phyloP scores from a whole-genome alignment of 64 coral and sea anemone genomes.

The Acropora tenuis region DNA sequence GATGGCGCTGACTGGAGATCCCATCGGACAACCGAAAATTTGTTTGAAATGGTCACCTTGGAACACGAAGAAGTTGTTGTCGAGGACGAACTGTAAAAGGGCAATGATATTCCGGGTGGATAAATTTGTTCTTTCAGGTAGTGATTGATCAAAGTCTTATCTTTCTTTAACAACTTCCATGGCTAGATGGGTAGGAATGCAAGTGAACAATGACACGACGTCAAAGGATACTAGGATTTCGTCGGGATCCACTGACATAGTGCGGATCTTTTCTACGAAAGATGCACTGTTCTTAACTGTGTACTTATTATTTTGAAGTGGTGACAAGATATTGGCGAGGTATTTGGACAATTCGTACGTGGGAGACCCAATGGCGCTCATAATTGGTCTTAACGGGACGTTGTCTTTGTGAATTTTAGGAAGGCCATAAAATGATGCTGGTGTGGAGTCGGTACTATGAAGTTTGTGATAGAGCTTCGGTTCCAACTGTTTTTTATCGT shows the following conservation, averaged over 20 bases:
- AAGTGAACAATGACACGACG: background rate
- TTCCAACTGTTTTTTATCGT: conserved; percentile 14
- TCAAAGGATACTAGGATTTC: background rate
- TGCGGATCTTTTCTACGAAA: conserved; percentile 46
- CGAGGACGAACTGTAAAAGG: too few relatives aligned
- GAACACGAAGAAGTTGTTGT: too few relatives aligned
- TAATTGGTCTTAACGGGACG: conserved; percentile 19
- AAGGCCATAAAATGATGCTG: conserved; percentile 27
- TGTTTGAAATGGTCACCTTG: too few relatives aligned
- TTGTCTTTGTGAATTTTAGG: conserved; percentile 21
- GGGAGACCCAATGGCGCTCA: conserved; percentile 40
- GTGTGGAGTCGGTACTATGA: conserved; percentile 8
- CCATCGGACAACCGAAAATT: conserved; percentile 10
- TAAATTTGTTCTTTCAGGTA: too few relatives aligned
- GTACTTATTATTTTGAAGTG: conserved; percentile 55
- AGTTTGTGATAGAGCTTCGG: conserved; percentile 8
- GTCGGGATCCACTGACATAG: conserved; percentile 12
- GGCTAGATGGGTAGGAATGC: conserved; percentile 22
- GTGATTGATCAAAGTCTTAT: background rate
- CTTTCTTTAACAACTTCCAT: conserved; percentile 56
- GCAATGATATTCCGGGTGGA: too few relatives aligned
- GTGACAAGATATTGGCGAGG: conserved; percentile 49
- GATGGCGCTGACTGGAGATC: conserved; percentile 46
- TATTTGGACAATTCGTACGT: conserved; percentile 56
- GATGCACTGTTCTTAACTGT: conserved; percentile 53